Evolutionary conservation across 2,797 vertebrate species (phyloP).

Genomic region (Myripristis jacobus): DNA sequence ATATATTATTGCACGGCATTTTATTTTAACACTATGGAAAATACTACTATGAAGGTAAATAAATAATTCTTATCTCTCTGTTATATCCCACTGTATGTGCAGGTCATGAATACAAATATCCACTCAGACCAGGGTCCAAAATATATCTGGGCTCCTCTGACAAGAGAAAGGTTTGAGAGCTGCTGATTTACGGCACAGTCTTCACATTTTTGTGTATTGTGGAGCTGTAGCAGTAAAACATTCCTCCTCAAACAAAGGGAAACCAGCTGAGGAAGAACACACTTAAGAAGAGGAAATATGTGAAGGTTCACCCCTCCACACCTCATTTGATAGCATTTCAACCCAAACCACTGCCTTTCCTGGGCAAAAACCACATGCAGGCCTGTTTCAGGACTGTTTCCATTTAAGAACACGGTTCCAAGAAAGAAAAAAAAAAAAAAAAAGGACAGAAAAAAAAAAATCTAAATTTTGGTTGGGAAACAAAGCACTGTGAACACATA

Average conservation of each 20-base stretch:
- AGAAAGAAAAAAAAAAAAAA: conserved; percentile 2
- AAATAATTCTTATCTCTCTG: no score
- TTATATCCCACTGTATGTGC: no score
- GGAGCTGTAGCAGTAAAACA: conserved; percentile 1
- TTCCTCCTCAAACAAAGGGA: conserved; percentile 7
- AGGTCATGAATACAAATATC: no score
- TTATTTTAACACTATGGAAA: no score
- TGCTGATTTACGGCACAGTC: background rate
- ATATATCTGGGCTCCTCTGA: background rate
- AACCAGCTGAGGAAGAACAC: conserved; percentile 33
- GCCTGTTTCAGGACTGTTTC: conserved; percentile 57
- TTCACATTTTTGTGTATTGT: background rate
- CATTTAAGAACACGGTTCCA: conserved; percentile 50
- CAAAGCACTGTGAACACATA: conserved; percentile 46
- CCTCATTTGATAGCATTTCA: conserved; percentile 64
- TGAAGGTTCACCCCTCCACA: conserved; percentile 53
- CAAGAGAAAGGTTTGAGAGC: background rate
- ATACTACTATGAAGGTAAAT: no score
- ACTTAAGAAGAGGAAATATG: conserved; percentile 39
- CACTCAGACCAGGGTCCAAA: no score
- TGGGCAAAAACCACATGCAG: conserved; percentile 57
- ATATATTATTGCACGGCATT: no score
- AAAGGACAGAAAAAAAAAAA: no score
- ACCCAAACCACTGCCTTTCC: conserved; percentile 51
- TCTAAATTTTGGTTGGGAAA: conserved; percentile 20